Conservation (phyloP, 2,113 vertebrate species). For the Brevimyrus niger region DNA sequence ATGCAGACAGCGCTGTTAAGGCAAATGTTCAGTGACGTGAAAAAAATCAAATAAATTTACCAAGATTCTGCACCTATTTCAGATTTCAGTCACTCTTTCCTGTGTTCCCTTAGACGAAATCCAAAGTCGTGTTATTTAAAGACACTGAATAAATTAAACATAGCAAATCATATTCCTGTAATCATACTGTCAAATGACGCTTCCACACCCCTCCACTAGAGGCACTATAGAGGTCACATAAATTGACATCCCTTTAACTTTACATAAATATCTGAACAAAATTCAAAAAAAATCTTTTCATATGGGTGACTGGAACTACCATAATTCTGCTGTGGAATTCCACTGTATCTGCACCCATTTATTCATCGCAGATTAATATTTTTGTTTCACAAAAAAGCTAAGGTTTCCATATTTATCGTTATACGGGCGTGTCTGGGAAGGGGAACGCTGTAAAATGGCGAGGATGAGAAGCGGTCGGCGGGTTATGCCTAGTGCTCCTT, state of each 20-base stretch:
- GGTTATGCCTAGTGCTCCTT: not conserved
- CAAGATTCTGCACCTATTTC: not conserved
- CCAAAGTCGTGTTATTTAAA: not conserved
- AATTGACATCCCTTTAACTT: not conserved
- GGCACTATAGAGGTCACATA: not conserved
- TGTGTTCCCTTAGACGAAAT: not conserved
- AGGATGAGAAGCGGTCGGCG: not conserved
- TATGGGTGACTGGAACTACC: not conserved
- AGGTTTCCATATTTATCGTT: not conserved
- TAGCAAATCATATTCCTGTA: not conserved
- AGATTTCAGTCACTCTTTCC: not conserved
- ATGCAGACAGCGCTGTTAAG: not conserved
- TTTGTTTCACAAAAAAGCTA: not conserved
- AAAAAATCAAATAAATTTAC: not conserved
- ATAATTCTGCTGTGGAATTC: not conserved
- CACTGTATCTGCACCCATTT: not conserved
- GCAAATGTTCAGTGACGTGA: slow-evolving; percentile 3
- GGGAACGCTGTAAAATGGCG: not conserved
- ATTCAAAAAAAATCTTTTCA: not conserved
- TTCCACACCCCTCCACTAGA: not conserved
- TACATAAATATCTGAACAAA: not conserved
- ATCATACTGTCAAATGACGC: not conserved
- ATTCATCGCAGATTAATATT: not conserved
- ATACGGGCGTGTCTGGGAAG: not conserved
- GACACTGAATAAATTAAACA: not conserved